A percentile compares a stretch with the other conserved stretches of the same genome.
These are phyloP conservation scores for Neomonachus schauinslandi DNA, from an alignment of 2,113 vertebrate genomes.

Conservation along the genomic window DNA sequence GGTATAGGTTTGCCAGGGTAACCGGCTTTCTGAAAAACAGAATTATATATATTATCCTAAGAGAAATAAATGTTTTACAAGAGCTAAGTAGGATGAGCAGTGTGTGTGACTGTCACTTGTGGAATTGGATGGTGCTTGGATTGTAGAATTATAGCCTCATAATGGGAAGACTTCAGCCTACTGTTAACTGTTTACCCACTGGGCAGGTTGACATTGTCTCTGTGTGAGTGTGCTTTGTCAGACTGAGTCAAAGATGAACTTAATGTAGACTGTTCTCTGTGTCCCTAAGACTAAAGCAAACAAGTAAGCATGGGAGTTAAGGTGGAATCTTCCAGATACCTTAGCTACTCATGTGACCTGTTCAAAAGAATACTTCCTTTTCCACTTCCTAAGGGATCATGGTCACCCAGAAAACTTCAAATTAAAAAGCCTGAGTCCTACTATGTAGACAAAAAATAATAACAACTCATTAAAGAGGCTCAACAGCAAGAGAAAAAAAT, in stretches of 20 bases:
- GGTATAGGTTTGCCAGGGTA: not conserved
- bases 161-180: not conserved
- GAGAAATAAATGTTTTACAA: not conserved
- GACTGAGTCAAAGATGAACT: not conserved
- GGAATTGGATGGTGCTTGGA: not conserved
- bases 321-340: not conserved
- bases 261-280: not conserved
- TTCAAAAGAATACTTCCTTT: not conserved
- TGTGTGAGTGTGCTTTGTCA: not conserved
- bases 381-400: not conserved
- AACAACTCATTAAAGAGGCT: not conserved
- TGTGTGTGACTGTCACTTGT: not conserved
- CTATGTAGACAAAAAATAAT: not conserved
- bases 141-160: not conserved
- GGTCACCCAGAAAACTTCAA: not conserved
- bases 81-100: not conserved
- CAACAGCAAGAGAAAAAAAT: not conserved
- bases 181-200: not conserved
- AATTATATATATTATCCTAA: not conserved
- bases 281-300: not conserved
- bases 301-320: accelerated
- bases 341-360: not conserved
- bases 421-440: not conserved
- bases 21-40: not conserved
- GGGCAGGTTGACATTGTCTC: not conserved